Evolutionary conservation across 2,797 vertebrate genomes (phyloP), one percentile per base, ranked within the genome.

Genomic region (Hoplostethus mediterraneus): DNA sequence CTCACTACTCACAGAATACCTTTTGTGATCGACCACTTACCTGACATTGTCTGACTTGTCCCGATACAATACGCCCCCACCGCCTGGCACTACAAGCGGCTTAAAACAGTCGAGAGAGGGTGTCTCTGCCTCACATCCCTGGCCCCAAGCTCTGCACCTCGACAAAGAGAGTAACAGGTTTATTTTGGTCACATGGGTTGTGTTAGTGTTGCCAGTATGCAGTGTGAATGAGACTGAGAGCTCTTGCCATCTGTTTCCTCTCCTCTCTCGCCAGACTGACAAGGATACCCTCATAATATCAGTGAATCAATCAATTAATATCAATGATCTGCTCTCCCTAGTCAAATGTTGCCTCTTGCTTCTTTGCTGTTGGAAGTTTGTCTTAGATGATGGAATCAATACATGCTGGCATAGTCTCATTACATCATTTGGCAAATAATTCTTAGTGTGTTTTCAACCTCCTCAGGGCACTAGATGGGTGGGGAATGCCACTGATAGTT

Each of bases 181-280:
- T 83, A 73, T 81, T 83, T 75, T 67, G 38, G 63, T 61, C 61
- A 69, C 71, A 54, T 67, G 16, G 66, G 59, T 28, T 80, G 62
- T 56, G 36, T 56, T 33, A 31, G 45, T 68, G 69, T 68, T 85
- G 58, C 75, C 56, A 77, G 61, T 45, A 16, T 70, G 57, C 71
- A 49, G 53, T 78, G 57, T 82, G 63, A 85, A 78, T 81, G 70
- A 44, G 67, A 78, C 40, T 62, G 79, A 79, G 73, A 80, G 57
- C 67, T 82, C 59, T 55, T 17, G 67, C 88, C 90, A 92, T 92
- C 91, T 91, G 90, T 88, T 88, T 87, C 85, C 78, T 81, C 58
- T 79, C 67, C 42, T 69, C 71, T 84, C 44, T 70, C 53, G 77
- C 70, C 75, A 67, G 59, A 16, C 59, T 80, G 80, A 75, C 80